Base-by-base conservation (phyloP, 2,888 invertebrate species). In the Leptothorax acervorum region DNA sequence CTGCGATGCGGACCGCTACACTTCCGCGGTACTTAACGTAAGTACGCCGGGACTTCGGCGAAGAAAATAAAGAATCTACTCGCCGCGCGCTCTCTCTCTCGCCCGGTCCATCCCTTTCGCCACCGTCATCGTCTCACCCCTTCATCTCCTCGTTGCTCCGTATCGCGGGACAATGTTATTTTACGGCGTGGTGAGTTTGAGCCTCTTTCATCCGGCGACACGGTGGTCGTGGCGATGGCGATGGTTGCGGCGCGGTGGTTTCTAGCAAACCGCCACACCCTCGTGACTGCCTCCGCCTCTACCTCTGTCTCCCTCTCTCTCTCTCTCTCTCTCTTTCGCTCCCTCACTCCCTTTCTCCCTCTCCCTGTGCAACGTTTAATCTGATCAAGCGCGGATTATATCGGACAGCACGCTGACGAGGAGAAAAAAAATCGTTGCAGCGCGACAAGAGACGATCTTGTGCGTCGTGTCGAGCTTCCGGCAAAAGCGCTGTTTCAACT, bases 301-400 rank as follows among this genome's bases (percentile, higher is more conserved):
- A 45, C 48, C 63, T 86, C 90, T 73, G 11, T 28, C 42, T 23
- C 55, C 23, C 42, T 31, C 48, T 39, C 55, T 63, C 74, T 51
- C 35, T 66, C 23, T 42, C 42, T 31, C 48, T 39, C 55, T 63
- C 74, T 51, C 35, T 66, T 31, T 42, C 57, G 11, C 79, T 45
- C 48, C 31, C 60, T 55, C 39, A 1, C 31, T 65, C 66, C 79
- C 73, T 66, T 62, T 12, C 48, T 48, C 60, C 73, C 79, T 71
- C 60, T 88, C 83, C 85, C 91, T 90, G 93, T 92, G 92, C 93
- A 92, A 91, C 92, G 91, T 94, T 94, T 95, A 95, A 95, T 94
- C 95, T 94, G 94, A 95, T 95, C 94, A 94, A 93, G 92, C 92
- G 92, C 93, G 93, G 94, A 94, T 94, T 94, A 94, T 94, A 94